Conservation (phyloP, 1,140 invertebrate genomes). For the Drosophila littoralis region DNA sequence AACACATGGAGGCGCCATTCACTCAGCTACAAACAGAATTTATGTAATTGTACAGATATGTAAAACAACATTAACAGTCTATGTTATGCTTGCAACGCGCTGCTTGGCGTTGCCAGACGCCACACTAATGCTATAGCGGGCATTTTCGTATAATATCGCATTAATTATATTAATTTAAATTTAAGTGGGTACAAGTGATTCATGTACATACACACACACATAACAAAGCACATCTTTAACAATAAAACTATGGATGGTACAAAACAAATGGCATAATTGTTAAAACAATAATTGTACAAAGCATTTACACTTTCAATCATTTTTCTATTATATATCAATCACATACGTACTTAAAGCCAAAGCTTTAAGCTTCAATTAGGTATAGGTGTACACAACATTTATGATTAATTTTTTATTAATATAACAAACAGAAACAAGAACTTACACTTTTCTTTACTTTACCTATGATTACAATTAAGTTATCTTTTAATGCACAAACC, state of each 20-base stretch:
- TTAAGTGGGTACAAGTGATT: constrained; percentile 38
- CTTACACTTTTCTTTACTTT: constrained; percentile 31
- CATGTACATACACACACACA: constrained; percentile 43
- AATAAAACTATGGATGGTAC: constrained; percentile 5
- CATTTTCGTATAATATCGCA: constrained; percentile 20
- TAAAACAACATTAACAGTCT: neutral
- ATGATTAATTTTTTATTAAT: constrained; percentile 26
- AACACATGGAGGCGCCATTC: neutral
- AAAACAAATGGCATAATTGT: neutral
- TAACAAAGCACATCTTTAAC: neutral
- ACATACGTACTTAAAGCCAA: constrained; percentile 20
- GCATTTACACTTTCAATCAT: neutral
- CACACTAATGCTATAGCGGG: constrained; percentile 12
- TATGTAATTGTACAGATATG: constrained; percentile 6
- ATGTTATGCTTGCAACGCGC: neutral
- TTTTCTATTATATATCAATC: neutral
- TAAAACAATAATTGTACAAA: constrained; percentile 26
- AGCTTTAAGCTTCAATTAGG: constrained; percentile 10
- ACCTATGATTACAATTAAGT: constrained; percentile 55
- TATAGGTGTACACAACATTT: neutral
- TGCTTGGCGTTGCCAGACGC: constrained; percentile 22
- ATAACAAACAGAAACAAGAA: constrained; percentile 17
- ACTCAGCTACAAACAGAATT: neutral
- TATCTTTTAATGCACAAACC: constrained; percentile 24
- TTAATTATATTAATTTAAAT: constrained; percentile 47